phyloP scores from a whole-genome alignment of 92 coral and sea anemone species.

The Palythoa caribaeorum region DNA sequence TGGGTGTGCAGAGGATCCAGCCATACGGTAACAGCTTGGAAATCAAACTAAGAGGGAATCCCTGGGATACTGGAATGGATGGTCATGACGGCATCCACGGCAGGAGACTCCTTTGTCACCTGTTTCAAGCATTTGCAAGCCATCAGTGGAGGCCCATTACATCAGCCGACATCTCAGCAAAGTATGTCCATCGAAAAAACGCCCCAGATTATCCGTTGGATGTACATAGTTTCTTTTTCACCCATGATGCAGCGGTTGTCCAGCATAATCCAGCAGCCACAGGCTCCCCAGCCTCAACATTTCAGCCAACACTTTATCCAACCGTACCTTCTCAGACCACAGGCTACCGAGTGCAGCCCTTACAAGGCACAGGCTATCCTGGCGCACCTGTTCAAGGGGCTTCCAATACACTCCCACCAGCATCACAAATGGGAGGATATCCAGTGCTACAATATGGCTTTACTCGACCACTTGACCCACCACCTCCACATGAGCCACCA shows the following conservation, averaged over 20 bases:
- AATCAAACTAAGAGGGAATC: conserved; percentile 55
- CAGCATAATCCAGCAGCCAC: neutral
- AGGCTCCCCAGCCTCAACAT: conserved; percentile 24
- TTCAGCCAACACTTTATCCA: conserved; percentile 31
- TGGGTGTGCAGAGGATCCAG: conserved; percentile 51
- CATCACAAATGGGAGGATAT: neutral
- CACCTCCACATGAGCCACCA: conserved; percentile 26
- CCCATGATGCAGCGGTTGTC: conserved; percentile 45
- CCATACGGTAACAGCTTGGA: conserved; percentile 52
- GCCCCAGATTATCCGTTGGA: conserved; percentile 69
- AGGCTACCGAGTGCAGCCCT: neutral
- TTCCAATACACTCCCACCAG: neutral
- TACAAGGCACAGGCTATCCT: conserved; percentile 14
- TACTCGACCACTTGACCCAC: conserved; percentile 3
- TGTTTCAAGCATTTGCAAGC: conserved; percentile 56
- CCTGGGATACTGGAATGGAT: conserved; percentile 38
- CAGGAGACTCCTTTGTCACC: conserved; percentile 55
- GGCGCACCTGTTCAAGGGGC: conserved; percentile 7
- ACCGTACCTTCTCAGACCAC: conserved; percentile 2
- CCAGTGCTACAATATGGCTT: conserved; percentile 31
- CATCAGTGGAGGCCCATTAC: conserved; percentile 49
- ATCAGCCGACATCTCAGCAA: conserved; percentile 81
- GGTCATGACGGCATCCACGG: conserved; percentile 60
- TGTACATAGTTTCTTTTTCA: conserved; percentile 76
- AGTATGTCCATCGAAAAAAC: conserved; percentile 63